Evolutionary conservation across 2,888 invertebrate genomes (phyloP).

Genomic region (Odontocerum albicorne): DNA sequence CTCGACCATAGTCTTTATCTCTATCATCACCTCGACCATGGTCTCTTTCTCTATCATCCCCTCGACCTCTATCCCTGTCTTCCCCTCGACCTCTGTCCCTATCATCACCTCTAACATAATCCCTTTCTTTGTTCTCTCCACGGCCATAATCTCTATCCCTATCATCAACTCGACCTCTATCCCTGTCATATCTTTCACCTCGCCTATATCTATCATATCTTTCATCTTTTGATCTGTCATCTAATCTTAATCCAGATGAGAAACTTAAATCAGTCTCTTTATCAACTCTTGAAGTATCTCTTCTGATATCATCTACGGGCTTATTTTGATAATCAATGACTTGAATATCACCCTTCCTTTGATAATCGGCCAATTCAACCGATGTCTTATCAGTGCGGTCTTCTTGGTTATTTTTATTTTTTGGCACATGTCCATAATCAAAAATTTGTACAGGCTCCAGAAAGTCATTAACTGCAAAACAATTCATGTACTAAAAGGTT

Average conservation of each 20-base stretch:
- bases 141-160: slow-evolving; percentile 39
- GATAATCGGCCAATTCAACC: slow-evolving; percentile 17
- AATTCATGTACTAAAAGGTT: no score
- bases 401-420: slow-evolving; percentile 26
- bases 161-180: slow-evolving; percentile 33
- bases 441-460: slow-evolving; percentile 68
- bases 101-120: slow-evolving; percentile 11
- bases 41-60: slow-evolving; percentile 38
- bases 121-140: slow-evolving; percentile 37
- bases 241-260: slow-evolving; percentile 27
- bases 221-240: slow-evolving; percentile 40
- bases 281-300: slow-evolving; percentile 29
- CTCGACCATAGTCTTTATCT: slow-evolving; percentile 33
- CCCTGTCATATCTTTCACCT: slow-evolving; percentile 38
- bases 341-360: slow-evolving; percentile 16
- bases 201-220: slow-evolving; percentile 37
- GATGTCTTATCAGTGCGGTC: slow-evolving; percentile 10
- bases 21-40: slow-evolving; percentile 38
- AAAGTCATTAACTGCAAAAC: slow-evolving; percentile 55
- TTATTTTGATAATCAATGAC: slow-evolving; percentile 28
- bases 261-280: slow-evolving; percentile 37
- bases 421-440: slow-evolving; percentile 70
- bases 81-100: background rate
- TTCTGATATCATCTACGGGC: slow-evolving; percentile 32
- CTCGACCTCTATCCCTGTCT: slow-evolving; percentile 37